A percentile compares a stretch with the other conserved stretches of the same genome.
Conservation (phyloP, 2,888 invertebrate species). For the Encarsia formosa region DNA sequence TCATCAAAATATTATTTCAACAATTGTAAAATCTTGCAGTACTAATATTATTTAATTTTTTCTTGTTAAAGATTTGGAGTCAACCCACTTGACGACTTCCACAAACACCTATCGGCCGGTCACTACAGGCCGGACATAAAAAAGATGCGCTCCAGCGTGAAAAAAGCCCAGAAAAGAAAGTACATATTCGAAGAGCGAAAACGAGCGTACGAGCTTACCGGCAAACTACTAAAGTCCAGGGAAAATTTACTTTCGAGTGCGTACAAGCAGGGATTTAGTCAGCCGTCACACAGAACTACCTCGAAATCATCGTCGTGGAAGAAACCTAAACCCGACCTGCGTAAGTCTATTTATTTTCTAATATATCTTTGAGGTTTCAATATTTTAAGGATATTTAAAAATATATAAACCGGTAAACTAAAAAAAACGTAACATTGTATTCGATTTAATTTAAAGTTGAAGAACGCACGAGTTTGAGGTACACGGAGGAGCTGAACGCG, state of each 20-base stretch:
- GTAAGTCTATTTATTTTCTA: slow-evolving; percentile 37
- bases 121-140: slow-evolving; percentile 83
- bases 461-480: slow-evolving; percentile 46
- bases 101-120: slow-evolving; percentile 69
- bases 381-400: background rate
- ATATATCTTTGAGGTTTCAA: slow-evolving; percentile 14
- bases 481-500: slow-evolving; percentile 44
- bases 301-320: slow-evolving; percentile 46
- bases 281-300: slow-evolving; percentile 49
- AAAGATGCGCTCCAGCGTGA: slow-evolving; percentile 71
- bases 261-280: slow-evolving; percentile 50
- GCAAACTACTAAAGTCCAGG: slow-evolving; percentile 53
- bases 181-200: slow-evolving; percentile 61
- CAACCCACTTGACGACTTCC: slow-evolving; percentile 65
- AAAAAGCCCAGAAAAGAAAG: slow-evolving; percentile 72
- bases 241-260: slow-evolving; percentile 69
- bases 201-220: slow-evolving; percentile 49
- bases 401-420: background rate
- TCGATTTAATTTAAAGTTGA: slow-evolving; percentile 38
- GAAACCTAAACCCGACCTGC: slow-evolving; percentile 53
- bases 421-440: too few species aligned
- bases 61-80: slow-evolving; percentile 50
- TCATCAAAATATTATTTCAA: background rate
- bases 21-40: too few species aligned
- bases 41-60: background rate